Percentiles rank a stretch among this genome's conserved stretches.
Evolutionary conservation across 2,888 invertebrate species (phyloP).

Genomic region (Scotopteryx bipunctaria): DNA sequence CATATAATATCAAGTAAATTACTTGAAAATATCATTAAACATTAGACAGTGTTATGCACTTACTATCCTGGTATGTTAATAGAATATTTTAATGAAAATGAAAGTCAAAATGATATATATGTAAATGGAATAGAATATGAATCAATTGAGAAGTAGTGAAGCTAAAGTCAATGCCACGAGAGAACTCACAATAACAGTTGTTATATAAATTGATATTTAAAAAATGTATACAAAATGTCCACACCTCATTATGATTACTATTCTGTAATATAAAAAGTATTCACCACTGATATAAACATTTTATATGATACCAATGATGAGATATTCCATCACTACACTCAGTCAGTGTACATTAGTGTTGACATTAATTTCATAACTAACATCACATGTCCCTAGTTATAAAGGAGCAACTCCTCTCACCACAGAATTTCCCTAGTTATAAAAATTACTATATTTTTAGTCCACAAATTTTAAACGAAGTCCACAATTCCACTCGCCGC

Average conservation of each 20-base stretch:
- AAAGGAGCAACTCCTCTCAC: constrained; percentile 81
- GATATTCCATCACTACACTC: constrained; percentile 63
- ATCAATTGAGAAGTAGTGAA: constrained; percentile 37
- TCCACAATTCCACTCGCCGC: constrained; percentile 76
- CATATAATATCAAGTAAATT: no score
- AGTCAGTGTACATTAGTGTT: constrained; percentile 59
- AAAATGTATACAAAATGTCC: constrained; percentile 80
- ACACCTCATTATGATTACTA: constrained; percentile 74
- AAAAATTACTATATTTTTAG: constrained; percentile 80
- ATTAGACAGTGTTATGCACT: no score
- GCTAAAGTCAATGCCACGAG: constrained; percentile 75
- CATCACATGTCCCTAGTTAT: constrained; percentile 70
- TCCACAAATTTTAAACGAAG: constrained; percentile 83
- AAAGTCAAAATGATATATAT: no score
- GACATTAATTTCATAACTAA: constrained; percentile 57
- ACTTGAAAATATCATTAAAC: no score
- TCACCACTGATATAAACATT: constrained; percentile 64
- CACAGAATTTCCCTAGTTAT: constrained; percentile 81
- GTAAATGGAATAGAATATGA: constrained; percentile 4
- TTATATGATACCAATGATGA: constrained; percentile 59
- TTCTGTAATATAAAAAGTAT: constrained; percentile 76
- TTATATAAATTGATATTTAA: constrained; percentile 64
- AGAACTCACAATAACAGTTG: constrained; percentile 70
- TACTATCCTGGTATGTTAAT: no score
- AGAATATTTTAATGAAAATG: no score